Conservation (phyloP, 2,797 vertebrate species). For the Hozukius guyotensis region DNA sequence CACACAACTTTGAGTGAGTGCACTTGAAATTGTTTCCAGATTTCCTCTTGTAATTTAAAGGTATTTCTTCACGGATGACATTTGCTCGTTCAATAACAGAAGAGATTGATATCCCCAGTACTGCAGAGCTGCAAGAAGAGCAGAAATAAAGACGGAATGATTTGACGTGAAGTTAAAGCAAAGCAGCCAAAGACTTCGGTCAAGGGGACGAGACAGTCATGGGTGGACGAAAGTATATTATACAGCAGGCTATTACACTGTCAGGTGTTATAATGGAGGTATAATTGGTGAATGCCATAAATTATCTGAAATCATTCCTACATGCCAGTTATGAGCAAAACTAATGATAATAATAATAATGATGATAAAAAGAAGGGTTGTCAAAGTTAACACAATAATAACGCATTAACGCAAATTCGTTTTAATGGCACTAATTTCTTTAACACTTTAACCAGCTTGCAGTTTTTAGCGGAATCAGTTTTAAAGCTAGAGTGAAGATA, state of each 20-base stretch:
- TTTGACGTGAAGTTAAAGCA: not conserved
- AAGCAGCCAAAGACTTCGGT: not conserved
- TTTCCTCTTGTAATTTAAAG: slow-evolving; percentile 6
- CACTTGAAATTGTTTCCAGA: slow-evolving; percentile 33
- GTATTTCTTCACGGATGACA: not conserved
- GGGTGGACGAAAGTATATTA: not conserved
- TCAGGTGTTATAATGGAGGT: not conserved
- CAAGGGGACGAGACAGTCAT: not conserved
- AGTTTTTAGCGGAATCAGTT: no score
- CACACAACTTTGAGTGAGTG: slow-evolving; percentile 12
- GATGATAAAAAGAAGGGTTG: not conserved
- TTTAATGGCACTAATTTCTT: no score
- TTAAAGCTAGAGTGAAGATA: no score
- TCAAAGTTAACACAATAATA: no score
- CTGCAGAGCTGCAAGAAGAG: not conserved
- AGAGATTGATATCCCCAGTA: not conserved
- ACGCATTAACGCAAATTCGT: no score
- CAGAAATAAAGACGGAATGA: not conserved
- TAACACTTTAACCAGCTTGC: no score
- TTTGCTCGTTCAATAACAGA: not conserved
- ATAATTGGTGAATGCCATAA: not conserved
- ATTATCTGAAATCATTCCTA: not conserved
- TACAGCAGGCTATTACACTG: not conserved
- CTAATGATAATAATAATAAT: not conserved
- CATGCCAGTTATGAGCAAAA: not conserved